Conservation (phyloP, 2,113 vertebrate species). For the Caracal caracal region DNA sequence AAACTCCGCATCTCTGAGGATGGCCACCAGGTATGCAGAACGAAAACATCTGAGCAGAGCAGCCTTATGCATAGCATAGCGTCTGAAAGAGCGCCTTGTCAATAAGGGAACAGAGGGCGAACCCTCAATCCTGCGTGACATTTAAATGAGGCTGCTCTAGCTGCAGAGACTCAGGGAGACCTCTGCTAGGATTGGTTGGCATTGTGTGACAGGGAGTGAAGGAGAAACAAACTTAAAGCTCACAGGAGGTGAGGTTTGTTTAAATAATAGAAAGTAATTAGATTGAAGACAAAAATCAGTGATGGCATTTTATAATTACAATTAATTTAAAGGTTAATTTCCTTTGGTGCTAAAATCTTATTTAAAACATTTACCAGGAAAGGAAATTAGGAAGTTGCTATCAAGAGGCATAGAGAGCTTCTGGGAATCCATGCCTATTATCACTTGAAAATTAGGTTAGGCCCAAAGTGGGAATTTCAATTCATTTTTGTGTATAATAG, state of each 20-base stretch:
- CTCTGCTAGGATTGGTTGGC: constrained; percentile 46
- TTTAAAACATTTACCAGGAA: constrained; percentile 90
- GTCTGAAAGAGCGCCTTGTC: accelerated
- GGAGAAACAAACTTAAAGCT: constrained; percentile 84
- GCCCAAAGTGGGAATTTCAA: constrained; percentile 86
- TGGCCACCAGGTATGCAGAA: not conserved
- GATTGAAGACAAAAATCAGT: constrained; percentile 89
- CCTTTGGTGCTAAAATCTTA: constrained; percentile 90
- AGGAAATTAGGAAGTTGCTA: constrained; percentile 89
- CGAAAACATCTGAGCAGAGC: constrained; percentile 6
- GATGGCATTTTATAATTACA: constrained; percentile 89
- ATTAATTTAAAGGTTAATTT: constrained; percentile 93
- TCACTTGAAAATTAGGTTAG: constrained; percentile 89
- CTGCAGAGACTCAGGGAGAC: not conserved
- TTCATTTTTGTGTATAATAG: constrained; percentile 86
- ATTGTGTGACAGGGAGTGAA: constrained; percentile 50
- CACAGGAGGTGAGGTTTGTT: constrained; percentile 85
- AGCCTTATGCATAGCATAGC: not conserved
- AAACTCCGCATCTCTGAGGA: not conserved
- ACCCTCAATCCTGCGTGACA: not conserved
- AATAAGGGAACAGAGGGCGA: not conserved
- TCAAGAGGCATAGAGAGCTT: constrained; percentile 84
- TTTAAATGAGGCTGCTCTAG: constrained; percentile 51
- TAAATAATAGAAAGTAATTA: constrained; percentile 91
- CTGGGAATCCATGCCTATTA: constrained; percentile 88